Conservation (phyloP, 2,888 invertebrate species). For the Plusia festucae region DNA sequence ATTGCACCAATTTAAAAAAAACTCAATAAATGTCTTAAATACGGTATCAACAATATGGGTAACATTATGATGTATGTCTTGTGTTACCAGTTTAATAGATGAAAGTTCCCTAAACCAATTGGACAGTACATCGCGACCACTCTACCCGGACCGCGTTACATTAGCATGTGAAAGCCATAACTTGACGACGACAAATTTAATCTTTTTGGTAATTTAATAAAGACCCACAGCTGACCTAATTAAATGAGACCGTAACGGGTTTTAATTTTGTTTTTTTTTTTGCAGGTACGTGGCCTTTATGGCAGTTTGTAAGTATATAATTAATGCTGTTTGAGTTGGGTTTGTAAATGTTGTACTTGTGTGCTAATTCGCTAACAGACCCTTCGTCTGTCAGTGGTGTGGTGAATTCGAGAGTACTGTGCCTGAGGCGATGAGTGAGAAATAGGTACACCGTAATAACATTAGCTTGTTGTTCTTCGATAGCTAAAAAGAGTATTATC, state of each 20-base stretch:
- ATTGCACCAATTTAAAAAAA: too few relatives aligned
- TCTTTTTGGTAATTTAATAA: slow-evolving; percentile 83
- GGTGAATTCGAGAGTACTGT: not conserved
- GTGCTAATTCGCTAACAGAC: slow-evolving; percentile 2
- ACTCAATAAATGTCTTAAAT: too few relatives aligned
- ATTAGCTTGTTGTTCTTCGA: not conserved
- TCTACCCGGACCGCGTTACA: slow-evolving; percentile 56
- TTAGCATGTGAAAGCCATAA: slow-evolving; percentile 86
- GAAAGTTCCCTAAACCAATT: slow-evolving; percentile 10
- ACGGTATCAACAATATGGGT: too few relatives aligned
- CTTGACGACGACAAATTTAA: slow-evolving; percentile 84
- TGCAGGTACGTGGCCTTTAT: slow-evolving; percentile 68
- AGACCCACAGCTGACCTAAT: slow-evolving; percentile 79
- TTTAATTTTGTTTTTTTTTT: slow-evolving; percentile 66
- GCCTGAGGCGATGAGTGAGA: not conserved
- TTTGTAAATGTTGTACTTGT: slow-evolving; percentile 3
- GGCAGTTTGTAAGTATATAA: slow-evolving; percentile 40
- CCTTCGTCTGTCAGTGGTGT: not conserved
- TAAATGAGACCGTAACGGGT: slow-evolving; percentile 63
- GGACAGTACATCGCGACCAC: slow-evolving; percentile 35
- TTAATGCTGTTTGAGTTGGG: slow-evolving; percentile 3
- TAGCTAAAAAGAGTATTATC: not conserved
- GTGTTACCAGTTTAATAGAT: not conserved
- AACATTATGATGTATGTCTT: not conserved
- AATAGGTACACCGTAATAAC: not conserved